A percentile compares a stretch with the other conserved stretches of the same genome.
Evolutionary conservation across 2,797 vertebrate genomes (phyloP).

Genomic region (Peromyscus aztecus): DNA sequence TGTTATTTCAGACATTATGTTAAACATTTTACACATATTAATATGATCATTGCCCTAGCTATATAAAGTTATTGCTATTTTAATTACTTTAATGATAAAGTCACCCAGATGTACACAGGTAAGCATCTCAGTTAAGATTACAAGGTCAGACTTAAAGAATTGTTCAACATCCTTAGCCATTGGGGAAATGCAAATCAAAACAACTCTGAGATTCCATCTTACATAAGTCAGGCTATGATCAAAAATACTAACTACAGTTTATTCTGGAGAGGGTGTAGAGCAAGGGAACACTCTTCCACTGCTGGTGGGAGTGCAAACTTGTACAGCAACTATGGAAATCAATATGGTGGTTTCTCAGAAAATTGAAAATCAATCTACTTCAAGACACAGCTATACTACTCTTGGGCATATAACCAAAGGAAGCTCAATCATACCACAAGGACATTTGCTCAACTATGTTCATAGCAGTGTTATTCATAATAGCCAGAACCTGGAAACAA

Average conservation of each 20-base stretch:
- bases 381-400: neutral
- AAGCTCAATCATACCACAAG: neutral
- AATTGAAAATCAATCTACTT: neutral
- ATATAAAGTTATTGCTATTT: neutral
- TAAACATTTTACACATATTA: conserved; percentile 32
- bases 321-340: neutral
- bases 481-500: neutral
- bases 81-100: neutral
- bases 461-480: neutral
- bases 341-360: neutral
- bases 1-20: neutral
- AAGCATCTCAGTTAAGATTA: neutral
- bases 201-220: neutral
- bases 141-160: neutral
- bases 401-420: neutral
- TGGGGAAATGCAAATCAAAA: neutral
- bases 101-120: neutral
- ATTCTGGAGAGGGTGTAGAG: neutral
- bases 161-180: neutral
- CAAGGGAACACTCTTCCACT: neutral
- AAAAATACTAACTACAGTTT: neutral
- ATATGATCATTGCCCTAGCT: neutral
- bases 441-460: neutral
- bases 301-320: neutral
- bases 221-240: neutral